Evolutionary conservation across 1,140 invertebrate species (phyloP), one percentile per base, ranked within the genome.

Genomic region (Mactra quadrangularis): DNA sequence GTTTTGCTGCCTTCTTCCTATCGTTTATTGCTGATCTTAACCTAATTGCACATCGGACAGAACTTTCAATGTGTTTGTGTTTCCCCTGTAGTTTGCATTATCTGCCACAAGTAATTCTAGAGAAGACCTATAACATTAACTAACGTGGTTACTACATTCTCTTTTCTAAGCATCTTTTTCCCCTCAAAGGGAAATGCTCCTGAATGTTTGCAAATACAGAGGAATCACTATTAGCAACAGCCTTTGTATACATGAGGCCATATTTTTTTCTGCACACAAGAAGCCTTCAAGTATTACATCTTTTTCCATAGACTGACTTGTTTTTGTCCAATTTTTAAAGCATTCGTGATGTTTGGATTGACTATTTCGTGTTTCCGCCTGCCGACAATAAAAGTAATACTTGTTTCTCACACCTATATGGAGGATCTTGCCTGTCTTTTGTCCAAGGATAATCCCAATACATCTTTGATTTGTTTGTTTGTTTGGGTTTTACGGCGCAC

Each of bases 221-320:
- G n/a, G n/a, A n/a, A 78, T 94, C 94, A 19, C 93, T 91, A 85
- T 94, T 93, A 53, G 68, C 68, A 72, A 72, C 53, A 13, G 53
- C 19, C 19, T 25, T 7, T 47, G 31, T 72, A 38, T 93, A 93
- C 50, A 92, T 92, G 6, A 93, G 17, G 11, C 87, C 86, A 87
- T 94, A 85, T 83, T 87, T 88, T 90, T 83, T 11, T 92, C 47
- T 62, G 90, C 91, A 9, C 57, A 13, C 50, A 86, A 82, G 84
- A 94, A 94, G n/a, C n/a, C n/a, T n/a, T n/a, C n/a, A n/a, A n/a
- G n/a, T n/a, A n/a, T n/a, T n/a, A n/a, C n/a, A n/a, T n/a, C n/a
- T n/a, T n/a, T n/a, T n/a, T n/a, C n/a, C n/a, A n/a, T n/a, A n/a
- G n/a, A n/a, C n/a, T n/a, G n/a, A n/a, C n/a, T n/a, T n/a, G n/a